phyloP scores from a whole-genome alignment of 2,113 vertebrate genomes.

The Coptodon rendalli region DNA sequence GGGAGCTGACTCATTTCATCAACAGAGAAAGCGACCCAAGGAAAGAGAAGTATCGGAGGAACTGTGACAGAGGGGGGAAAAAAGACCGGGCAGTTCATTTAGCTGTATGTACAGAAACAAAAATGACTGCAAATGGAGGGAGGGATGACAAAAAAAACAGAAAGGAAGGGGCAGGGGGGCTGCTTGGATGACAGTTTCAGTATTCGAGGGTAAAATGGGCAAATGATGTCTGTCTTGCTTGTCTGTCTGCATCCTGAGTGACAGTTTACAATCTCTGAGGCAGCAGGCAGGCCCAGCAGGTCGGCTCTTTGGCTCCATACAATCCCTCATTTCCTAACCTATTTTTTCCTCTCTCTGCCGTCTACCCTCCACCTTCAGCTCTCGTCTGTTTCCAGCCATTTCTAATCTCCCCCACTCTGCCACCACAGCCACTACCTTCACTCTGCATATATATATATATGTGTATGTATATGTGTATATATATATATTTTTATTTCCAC shows the following conservation, averaged over 20 bases:
- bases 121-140: slow-evolving; percentile 7
- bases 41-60: slow-evolving; percentile 4
- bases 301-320: slow-evolving; percentile 37
- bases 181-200: slow-evolving; percentile 22
- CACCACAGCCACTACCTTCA: background rate
- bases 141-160: background rate
- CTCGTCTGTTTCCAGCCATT: slow-evolving; percentile 33
- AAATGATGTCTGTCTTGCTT: slow-evolving; percentile 62
- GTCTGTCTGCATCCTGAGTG: slow-evolving; percentile 67
- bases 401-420: slow-evolving; percentile 8
- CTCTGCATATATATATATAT: background rate
- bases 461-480: accelerated
- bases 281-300: slow-evolving; percentile 61
- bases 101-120: slow-evolving; percentile 26
- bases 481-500: background rate
- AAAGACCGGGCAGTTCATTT: slow-evolving; percentile 38
- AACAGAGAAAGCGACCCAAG: background rate
- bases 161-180: background rate
- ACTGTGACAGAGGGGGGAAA: background rate
- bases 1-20: slow-evolving; percentile 49
- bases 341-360: background rate
- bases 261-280: slow-evolving; percentile 68
- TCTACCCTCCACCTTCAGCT: slow-evolving; percentile 14
- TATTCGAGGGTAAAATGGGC: slow-evolving; percentile 48
- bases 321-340: slow-evolving; percentile 46